phyloP scores from a whole-genome alignment of 2,888 invertebrate species.

The Agriopis aurantiaria region DNA sequence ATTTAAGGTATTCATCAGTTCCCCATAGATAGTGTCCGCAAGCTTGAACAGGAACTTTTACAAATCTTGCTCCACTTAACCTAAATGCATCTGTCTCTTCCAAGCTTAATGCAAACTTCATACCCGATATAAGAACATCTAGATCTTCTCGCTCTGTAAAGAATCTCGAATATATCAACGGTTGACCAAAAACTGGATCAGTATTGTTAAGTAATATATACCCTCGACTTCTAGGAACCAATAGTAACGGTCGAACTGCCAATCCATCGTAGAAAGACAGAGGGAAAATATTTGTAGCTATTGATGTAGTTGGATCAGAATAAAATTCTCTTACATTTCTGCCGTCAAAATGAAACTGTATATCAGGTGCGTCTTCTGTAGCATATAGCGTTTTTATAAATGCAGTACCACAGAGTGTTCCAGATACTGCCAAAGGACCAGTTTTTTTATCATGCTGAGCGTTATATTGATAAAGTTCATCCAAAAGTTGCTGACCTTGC shows the following conservation, averaged over 20 bases:
- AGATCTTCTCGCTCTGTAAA: conserved; percentile 89
- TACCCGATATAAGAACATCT: conserved; percentile 86
- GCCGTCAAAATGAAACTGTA: conserved; percentile 89
- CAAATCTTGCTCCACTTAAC: conserved; percentile 83
- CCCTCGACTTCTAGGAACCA: conserved; percentile 89
- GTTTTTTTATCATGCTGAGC: conserved; percentile 66
- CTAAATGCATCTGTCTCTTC: conserved; percentile 87
- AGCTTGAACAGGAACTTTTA: conserved; percentile 86
- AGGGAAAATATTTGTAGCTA: conserved; percentile 82
- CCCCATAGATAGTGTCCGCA: conserved; percentile 87
- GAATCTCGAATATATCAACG: conserved; percentile 90
- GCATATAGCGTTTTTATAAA: conserved; percentile 87
- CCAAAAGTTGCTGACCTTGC: conserved; percentile 65
- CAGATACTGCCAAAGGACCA: conserved; percentile 85
- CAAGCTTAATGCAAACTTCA: conserved; percentile 86
- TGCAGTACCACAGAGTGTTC: conserved; percentile 84
- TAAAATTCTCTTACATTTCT: conserved; percentile 86
- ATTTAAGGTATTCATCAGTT: conserved; percentile 89
- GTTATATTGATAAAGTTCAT: conserved; percentile 78
- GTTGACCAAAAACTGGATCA: conserved; percentile 90
- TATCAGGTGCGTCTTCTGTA: conserved; percentile 85
- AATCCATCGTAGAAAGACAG: conserved; percentile 88
- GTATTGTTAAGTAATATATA: conserved; percentile 87
- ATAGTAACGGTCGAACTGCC: conserved; percentile 87
- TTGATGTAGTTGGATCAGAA: conserved; percentile 83